A percentile compares a stretch with the other conserved stretches of the same genome.
Evolutionary conservation across 2,888 invertebrate species (phyloP).

Genomic region (Axea sp.): DNA sequence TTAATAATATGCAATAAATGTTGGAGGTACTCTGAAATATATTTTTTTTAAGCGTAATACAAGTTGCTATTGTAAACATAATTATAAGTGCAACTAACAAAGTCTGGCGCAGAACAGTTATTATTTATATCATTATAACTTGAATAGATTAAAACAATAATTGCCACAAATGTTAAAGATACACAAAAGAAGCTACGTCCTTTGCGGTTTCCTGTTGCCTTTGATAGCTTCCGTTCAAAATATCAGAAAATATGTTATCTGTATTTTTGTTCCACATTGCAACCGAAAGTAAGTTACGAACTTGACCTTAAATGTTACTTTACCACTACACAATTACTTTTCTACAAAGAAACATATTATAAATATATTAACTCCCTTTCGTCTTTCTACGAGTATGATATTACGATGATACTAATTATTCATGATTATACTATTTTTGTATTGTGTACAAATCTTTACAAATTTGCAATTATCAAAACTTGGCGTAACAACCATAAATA

Average conservation of each 20-base stretch:
- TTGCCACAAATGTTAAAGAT: slow-evolving; percentile 33
- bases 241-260: slow-evolving; percentile 49
- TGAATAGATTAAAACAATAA: slow-evolving; percentile 47
- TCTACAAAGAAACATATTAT: slow-evolving; percentile 40
- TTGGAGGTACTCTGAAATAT: too few relatives aligned
- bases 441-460: slow-evolving; percentile 18
- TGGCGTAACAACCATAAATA: background rate
- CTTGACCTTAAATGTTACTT: slow-evolving; percentile 47
- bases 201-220: slow-evolving; percentile 54
- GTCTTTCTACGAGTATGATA: slow-evolving; percentile 16
- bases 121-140: slow-evolving; percentile 41
- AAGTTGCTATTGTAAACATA: too few relatives aligned
- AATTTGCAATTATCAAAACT: slow-evolving; percentile 5
- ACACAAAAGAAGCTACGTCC: slow-evolving; percentile 47
- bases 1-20: too few relatives aligned
- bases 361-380: slow-evolving; percentile 24
- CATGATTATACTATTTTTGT: slow-evolving; percentile 23
- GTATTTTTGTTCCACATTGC: slow-evolving; percentile 35
- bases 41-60: too few relatives aligned
- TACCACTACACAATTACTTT: slow-evolving; percentile 43
- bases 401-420: too few relatives aligned
- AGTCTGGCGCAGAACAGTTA: background rate
- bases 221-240: slow-evolving; percentile 44
- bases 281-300: slow-evolving; percentile 32
- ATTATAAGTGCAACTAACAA: too few relatives aligned